Percentiles rank a stretch among this genome's conserved stretches.
Conservation (phyloP, 2,797 vertebrate genomes). For the Halcyon leucocephala region DNA sequence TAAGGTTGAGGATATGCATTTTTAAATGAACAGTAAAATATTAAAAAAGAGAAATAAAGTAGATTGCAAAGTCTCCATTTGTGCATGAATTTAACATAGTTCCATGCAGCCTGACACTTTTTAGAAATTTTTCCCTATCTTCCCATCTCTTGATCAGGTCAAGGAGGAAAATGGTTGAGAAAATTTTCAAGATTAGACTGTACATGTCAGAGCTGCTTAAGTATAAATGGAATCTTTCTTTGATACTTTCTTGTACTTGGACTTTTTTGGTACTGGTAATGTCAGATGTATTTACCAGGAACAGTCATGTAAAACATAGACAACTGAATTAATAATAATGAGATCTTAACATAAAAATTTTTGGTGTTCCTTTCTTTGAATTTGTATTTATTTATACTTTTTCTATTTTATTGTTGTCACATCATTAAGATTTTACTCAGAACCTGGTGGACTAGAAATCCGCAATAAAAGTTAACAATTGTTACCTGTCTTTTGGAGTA, state of each 20-base stretch:
- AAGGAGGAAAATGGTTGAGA: not conserved
- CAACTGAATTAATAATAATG: not conserved
- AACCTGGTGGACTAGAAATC: not conserved
- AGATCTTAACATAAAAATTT: not conserved
- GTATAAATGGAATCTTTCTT: not conserved
- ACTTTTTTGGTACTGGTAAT: accelerated
- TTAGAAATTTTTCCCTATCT: not conserved
- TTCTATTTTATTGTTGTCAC: not conserved
- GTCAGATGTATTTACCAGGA: not conserved
- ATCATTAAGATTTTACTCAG: not conserved
- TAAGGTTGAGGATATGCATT: not conserved
- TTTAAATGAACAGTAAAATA: constrained; percentile 29
- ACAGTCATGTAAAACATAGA: not conserved
- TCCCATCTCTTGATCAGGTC: not conserved
- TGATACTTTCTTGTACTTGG: not conserved
- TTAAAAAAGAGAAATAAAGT: not conserved
- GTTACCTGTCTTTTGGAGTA: not conserved
- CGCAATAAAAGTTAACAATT: not conserved
- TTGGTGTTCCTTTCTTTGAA: accelerated
- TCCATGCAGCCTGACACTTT: not conserved
- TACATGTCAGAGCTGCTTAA: not conserved
- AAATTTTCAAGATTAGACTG: not conserved
- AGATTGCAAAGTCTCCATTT: not conserved
- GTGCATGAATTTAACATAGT: not conserved
- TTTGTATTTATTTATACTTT: not conserved